These are phyloP conservation scores for Zaprionus inermis DNA, from an alignment of 1,140 invertebrate species.

Conservation along the genomic window DNA sequence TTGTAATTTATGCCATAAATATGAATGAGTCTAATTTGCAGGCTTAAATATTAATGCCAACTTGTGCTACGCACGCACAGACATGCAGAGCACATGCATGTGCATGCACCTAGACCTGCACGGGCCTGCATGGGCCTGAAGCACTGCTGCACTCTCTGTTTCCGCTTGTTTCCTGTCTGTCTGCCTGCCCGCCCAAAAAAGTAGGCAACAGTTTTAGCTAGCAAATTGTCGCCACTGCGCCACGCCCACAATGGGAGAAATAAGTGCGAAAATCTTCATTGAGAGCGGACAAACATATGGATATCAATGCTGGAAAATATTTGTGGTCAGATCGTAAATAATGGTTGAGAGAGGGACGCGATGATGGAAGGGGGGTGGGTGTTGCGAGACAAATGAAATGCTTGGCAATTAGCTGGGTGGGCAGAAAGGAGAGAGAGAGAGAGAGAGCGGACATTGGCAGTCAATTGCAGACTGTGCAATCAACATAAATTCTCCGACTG, in stretches of 20 bases:
- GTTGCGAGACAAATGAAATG: conserved; percentile 74
- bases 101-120: not conserved
- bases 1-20: conserved; percentile 41
- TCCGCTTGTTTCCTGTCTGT: not conserved
- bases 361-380: too few relatives aligned
- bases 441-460: conserved; percentile 16
- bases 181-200: not conserved
- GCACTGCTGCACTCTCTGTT: conserved; percentile 15
- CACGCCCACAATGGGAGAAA: not conserved
- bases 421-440: not conserved
- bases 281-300: not conserved
- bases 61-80: not conserved
- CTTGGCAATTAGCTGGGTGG: conserved; percentile 69
- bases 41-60: conserved; percentile 51
- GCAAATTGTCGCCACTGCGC: not conserved
- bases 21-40: conserved; percentile 43
- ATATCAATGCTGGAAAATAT: conserved; percentile 70
- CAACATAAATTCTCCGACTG: conserved; percentile 69
- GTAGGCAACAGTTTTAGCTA: conserved; percentile 4
- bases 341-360: conserved; percentile 17
- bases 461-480: conserved; percentile 56
- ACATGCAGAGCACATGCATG: conserved; percentile 7
- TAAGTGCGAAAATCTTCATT: conserved; percentile 5
- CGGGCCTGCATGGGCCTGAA: too few relatives aligned
- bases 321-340: conserved; percentile 75